Base-by-base conservation (phyloP, 35 echinoderm and acorn worm genomes). In the Antedon bifida region DNA sequence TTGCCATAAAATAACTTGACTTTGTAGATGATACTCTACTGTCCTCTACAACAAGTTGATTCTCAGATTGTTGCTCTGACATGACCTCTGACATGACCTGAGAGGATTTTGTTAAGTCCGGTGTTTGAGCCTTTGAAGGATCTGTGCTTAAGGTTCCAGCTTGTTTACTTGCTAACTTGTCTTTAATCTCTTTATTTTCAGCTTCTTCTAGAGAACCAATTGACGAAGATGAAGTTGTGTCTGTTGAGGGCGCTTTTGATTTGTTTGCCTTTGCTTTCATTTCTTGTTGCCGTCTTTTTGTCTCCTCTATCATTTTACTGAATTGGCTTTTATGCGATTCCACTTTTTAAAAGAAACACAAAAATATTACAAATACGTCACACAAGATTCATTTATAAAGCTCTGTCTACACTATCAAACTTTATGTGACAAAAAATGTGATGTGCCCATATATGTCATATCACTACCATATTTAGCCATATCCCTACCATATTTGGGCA, bases 251-350 rank as follows among this genome's bases (percentile, higher is more conserved):
- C 51, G 51, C 51, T 64, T 64, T 64, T 64, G 51, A 64, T 64
- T 64, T 64, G 23, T 1, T 23, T 2, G 51, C 51, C 23, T 23
- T 64, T 2, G 51, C 9, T 26, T 64, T 64, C 51, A 64, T 64
- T 64, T 64, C 51, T 19, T 16, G 51, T 23, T 64, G 51, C 26
- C 51, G 51, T 64, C 23, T 64, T 77, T 39, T 82, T 0, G 86
- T 83, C 11, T 78, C 56, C 26, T 88, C 84, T 3, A 96, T 79
- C 3, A 96, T 77, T 46, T 91, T 36, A n/a, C 82, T 23, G 80
- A 96, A 96, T 33, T 96, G 89, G 1, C 82, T 79, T 33, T 83
- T 87, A 77, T 96, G 89, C 31, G 86, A 82, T 74, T 83, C 83
- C 78, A 91, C 93, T 96, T 75, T 1, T 34, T 31, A 31, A 26